phyloP scores from a whole-genome alignment of 2,113 vertebrate genomes.

The Danio rerio region GRCz12tu NC_133182.1:62371501-62372000 shows the following conservation, averaged over 20 bases:
- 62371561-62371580: background rate
- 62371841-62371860: conserved; percentile 6
- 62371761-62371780: conserved; percentile 16
- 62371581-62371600: conserved; percentile 14
- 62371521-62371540: background rate
- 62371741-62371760: background rate
- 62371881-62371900: conserved; percentile 10
- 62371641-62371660: conserved; percentile 14
- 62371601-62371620: background rate
- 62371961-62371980: conserved; percentile 23
- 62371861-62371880: conserved; percentile 18
- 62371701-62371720: background rate
- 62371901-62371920: conserved; percentile 17
- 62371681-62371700: background rate
- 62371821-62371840: background rate
- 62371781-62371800: conserved; percentile 17
- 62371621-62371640: background rate
- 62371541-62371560: background rate
- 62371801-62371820: conserved; percentile 34
- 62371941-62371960: background rate
- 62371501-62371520: background rate
- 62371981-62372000: background rate
- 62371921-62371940: conserved; percentile 29
- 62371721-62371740: background rate
- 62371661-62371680: background rate